Conservation (phyloP, 1,140 invertebrate species). For the Latrodectus geometricus region DNA sequence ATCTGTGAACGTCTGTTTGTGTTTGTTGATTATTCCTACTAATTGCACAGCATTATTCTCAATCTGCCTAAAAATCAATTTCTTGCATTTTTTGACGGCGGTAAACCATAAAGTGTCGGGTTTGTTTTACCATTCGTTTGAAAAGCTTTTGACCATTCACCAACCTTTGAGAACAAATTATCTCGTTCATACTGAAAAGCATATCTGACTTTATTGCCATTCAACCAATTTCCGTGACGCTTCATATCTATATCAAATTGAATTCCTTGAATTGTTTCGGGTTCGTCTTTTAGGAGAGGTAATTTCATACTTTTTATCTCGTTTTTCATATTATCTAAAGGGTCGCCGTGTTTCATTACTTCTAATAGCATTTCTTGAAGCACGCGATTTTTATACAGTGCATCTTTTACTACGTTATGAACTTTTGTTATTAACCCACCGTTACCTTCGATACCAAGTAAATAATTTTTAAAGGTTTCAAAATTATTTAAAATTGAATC, state of each 20-base stretch:
- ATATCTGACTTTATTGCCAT: slow-evolving; percentile 4
- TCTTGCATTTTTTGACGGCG: too few relatives aligned
- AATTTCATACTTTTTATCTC: not conserved
- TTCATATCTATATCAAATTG: not conserved
- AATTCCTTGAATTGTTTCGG: not conserved
- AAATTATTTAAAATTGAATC: not conserved
- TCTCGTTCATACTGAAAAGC: not conserved
- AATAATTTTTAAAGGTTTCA: not conserved
- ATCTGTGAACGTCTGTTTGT: slow-evolving; percentile 4
- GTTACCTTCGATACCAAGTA: not conserved
- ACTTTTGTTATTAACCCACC: slow-evolving; percentile 5
- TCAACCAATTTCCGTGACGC: not conserved
- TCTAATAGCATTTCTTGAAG: slow-evolving; percentile 4
- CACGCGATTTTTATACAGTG: not conserved
- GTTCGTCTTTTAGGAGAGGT: not conserved
- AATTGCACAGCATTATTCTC: slow-evolving; percentile 9
- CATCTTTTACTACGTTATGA: not conserved
- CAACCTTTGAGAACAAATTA: not conserved
- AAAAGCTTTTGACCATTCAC: slow-evolving; percentile 6
- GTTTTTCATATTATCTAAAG: not conserved
- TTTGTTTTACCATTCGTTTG: slow-evolving; percentile 6
- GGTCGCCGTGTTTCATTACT: not conserved
- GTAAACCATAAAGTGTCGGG: not conserved
- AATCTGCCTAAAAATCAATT: slow-evolving; percentile 7
- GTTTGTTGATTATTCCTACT: not conserved